Evolutionary conservation across 2,797 vertebrate genomes (phyloP).

Genomic region (Arctocebus calabarensis): DNA sequence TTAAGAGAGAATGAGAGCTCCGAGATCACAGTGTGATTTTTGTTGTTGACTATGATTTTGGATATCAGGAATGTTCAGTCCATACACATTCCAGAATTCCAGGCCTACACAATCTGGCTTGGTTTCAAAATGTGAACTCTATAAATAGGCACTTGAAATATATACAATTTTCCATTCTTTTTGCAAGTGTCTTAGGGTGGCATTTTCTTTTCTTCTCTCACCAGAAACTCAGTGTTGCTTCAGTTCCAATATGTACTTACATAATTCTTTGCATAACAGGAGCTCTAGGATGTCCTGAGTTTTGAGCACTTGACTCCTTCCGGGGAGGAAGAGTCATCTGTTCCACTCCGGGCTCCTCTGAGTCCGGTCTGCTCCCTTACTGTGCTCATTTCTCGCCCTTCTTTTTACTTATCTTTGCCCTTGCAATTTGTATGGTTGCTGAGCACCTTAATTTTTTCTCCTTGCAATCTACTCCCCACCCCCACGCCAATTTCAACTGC

Average conservation of each 20-base stretch:
- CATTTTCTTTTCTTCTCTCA: conserved; percentile 68
- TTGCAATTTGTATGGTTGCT: too few relatives aligned
- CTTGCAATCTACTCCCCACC: too few relatives aligned
- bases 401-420: too few relatives aligned
- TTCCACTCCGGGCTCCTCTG: too few relatives aligned
- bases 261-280: not conserved
- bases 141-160: conserved; percentile 70
- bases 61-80: conserved; percentile 66
- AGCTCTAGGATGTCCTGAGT: not conserved
- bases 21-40: conserved; percentile 31
- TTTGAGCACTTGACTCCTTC: not conserved
- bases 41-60: conserved; percentile 64
- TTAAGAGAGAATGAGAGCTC: not conserved
- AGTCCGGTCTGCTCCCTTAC: too few relatives aligned
- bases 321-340: too few relatives aligned
- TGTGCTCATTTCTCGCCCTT: too few relatives aligned
- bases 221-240: conserved; percentile 65
- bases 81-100: conserved; percentile 75
- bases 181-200: conserved; percentile 59
- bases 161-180: conserved; percentile 55
- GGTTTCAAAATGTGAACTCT: conserved; percentile 45
- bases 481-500: too few relatives aligned
- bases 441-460: too few relatives aligned
- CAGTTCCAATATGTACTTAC: not conserved
- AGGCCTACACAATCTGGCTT: conserved; percentile 75